Base-by-base conservation (phyloP, 2,797 vertebrate genomes). In the Tenualosa ilisha region DNA sequence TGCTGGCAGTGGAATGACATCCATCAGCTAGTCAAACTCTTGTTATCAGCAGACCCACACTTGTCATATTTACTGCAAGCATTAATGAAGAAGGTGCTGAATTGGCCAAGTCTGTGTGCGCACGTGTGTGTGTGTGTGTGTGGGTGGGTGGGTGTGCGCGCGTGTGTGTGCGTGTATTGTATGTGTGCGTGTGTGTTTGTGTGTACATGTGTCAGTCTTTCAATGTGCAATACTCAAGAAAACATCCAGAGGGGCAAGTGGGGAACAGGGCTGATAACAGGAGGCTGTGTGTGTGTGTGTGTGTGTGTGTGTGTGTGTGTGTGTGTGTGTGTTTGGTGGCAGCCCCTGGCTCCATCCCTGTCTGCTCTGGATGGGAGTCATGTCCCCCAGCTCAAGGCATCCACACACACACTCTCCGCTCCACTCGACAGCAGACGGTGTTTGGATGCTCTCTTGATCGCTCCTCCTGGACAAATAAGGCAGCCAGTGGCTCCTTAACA, bases 11-110 rank as follows among this genome's bases (percentile, higher is more conserved):
- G 2, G 68, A 82, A 82, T 82, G 81, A 82, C 31, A 61, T 40
- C 50, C 46, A 50, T 46, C 5, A 50, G 56, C 81, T n/a, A 68
- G 17, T 56, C 15, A 13, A 17, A 37, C 26, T 37, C 59, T 26
- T 40, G 40, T 84, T 83, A 83, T 82, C 56, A 82, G 86, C 81
- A 82, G 81, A 56, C 59, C 81, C 83, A 81, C 49, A 50, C 24
- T 65, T 72, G 84, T 81, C 83, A 85, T 83, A 85, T 84, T 85
- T 88, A 86, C 68, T 51, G 82, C 61, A 65, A 63, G 17, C 56
- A 85, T 88, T 81, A 81, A 83, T 86, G 56, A 86, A 65, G 81
- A 61, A 82, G 81, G 82, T 75, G 49, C 54, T 24, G 82, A 63
- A 85, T 81, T 68, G 49, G 54, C 46, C 50, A 22, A 54, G 82